A percentile compares a stretch with the other conserved stretches of the same genome.
Conservation (phyloP, 2,888 invertebrate genomes). For the Calameuta idolon region DNA sequence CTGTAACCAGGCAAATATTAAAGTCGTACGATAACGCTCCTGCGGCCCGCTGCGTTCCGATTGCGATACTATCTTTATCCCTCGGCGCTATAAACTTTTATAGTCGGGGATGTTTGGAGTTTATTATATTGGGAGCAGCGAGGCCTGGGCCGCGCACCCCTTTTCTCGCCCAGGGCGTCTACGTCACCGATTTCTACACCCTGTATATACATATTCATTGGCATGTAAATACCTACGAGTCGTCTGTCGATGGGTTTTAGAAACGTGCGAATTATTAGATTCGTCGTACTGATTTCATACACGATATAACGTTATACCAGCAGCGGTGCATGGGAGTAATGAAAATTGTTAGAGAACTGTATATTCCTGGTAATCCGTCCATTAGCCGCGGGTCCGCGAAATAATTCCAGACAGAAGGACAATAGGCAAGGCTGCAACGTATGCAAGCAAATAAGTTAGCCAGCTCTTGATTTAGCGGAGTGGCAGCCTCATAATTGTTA, state of each 20-base stretch:
- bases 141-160: slow-evolving; percentile 13
- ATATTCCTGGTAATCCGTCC: slow-evolving; percentile 33
- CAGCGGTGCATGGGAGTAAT: slow-evolving; percentile 21
- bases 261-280: no score
- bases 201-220: background rate
- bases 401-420: slow-evolving; percentile 60
- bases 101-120: slow-evolving; percentile 39
- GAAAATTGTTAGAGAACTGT: background rate
- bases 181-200: background rate
- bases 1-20: slow-evolving; percentile 59
- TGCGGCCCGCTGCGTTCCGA: slow-evolving; percentile 39
- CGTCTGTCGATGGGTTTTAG: background rate
- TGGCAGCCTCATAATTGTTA: slow-evolving; percentile 66
- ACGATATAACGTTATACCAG: slow-evolving; percentile 24
- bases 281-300: background rate
- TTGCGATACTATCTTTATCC: slow-evolving; percentile 59
- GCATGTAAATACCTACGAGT: background rate
- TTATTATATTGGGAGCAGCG: slow-evolving; percentile 11
- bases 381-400: slow-evolving; percentile 52
- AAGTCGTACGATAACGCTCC: slow-evolving; percentile 58
- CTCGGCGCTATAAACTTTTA: slow-evolving; percentile 62
- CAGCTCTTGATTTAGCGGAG: slow-evolving; percentile 61
- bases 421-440: slow-evolving; percentile 46
- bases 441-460: slow-evolving; percentile 62
- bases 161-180: slow-evolving; percentile 11